phyloP scores from a whole-genome alignment of 1,140 invertebrate species.

The Habropoda laboriosa region DNA sequence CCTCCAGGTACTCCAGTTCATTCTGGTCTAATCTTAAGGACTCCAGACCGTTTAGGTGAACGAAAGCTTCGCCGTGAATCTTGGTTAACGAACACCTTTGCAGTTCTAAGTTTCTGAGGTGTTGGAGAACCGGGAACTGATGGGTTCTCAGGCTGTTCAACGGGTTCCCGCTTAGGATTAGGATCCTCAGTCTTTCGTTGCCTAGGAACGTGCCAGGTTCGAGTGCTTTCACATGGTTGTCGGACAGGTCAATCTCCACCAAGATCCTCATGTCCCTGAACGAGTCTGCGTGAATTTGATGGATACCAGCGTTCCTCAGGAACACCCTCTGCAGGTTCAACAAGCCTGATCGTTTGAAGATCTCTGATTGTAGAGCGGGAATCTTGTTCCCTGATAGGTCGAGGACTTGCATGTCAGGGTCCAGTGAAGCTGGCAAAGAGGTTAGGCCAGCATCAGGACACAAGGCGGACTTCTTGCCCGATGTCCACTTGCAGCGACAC shows the following conservation, averaged over 20 bases:
- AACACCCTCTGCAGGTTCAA: constrained; percentile 93
- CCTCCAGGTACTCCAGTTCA: constrained; percentile 85
- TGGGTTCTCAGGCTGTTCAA: constrained; percentile 84
- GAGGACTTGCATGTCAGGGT: constrained; percentile 92
- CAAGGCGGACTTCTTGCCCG: constrained; percentile 92
- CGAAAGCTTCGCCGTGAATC: constrained; percentile 88
- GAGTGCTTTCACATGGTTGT: constrained; percentile 87
- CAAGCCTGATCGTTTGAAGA: constrained; percentile 89
- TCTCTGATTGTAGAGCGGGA: constrained; percentile 88
- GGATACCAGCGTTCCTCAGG: constrained; percentile 87
- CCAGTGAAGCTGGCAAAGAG: constrained; percentile 87
- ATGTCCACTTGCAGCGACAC: constrained; percentile 94
- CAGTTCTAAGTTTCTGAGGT: constrained; percentile 88
- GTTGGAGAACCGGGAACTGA: constrained; percentile 88
- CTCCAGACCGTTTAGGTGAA: constrained; percentile 86
- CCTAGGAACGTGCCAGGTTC: constrained; percentile 88
- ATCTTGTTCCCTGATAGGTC: constrained; percentile 92
- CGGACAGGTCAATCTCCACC: constrained; percentile 91
- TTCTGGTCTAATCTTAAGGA: constrained; percentile 88
- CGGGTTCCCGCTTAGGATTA: constrained; percentile 88
- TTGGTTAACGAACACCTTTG: constrained; percentile 88
- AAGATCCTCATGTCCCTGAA: constrained; percentile 93
- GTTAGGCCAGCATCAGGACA: constrained; percentile 90
- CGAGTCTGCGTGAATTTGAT: constrained; percentile 89
- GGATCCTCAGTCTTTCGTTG: constrained; percentile 87